Evolutionary conservation across 2,888 invertebrate genomes (phyloP).

Genomic region (Acanthacorydalis orientalis): DNA sequence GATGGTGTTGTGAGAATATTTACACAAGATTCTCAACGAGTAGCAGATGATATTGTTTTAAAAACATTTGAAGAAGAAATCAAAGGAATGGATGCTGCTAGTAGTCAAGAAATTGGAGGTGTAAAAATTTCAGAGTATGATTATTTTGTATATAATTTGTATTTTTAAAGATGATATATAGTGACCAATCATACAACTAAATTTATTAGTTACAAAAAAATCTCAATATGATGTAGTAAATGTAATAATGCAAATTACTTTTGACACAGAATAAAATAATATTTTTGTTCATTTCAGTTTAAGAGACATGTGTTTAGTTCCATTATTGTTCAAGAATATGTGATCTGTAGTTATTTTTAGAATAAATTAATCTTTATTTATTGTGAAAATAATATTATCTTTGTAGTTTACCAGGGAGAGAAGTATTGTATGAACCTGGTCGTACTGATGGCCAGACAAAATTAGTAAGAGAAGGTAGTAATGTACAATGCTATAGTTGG

Average conservation of each 20-base stretch:
- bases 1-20: constrained; percentile 82
- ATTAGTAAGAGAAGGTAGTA: constrained; percentile 58
- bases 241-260: too few species aligned
- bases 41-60: constrained; percentile 43
- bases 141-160: not conserved
- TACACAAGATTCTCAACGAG: constrained; percentile 50
- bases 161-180: not conserved
- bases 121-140: constrained; percentile 69
- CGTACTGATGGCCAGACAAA: constrained; percentile 68
- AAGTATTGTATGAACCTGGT: constrained; percentile 60
- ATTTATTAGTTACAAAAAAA: not conserved
- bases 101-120: constrained; percentile 62
- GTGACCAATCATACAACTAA: not conserved
- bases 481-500: constrained; percentile 70
- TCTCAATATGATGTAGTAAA: too few species aligned
- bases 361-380: not conserved
- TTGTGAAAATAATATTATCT: not conserved
- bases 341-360: not conserved
- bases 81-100: constrained; percentile 38
- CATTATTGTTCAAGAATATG: not conserved
- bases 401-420: constrained; percentile 61
- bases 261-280: not conserved
- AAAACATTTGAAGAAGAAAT: constrained; percentile 60
- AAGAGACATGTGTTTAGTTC: too few species aligned
- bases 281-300: too few species aligned